Conservation (phyloP, 2,888 invertebrate species). For the Ischnus inquisitorius region DNA sequence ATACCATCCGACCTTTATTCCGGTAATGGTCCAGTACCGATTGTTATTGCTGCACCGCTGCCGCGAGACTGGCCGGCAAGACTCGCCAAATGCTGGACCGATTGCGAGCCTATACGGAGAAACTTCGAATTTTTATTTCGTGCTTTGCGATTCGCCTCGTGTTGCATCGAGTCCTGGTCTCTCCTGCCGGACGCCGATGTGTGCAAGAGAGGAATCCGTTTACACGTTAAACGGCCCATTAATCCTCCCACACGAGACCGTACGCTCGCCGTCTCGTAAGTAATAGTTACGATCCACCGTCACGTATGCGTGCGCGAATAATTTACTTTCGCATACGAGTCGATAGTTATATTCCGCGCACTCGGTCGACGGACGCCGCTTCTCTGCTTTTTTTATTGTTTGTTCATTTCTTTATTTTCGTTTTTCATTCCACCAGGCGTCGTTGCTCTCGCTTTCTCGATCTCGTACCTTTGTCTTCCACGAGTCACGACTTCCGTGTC, state of each 20-base stretch:
- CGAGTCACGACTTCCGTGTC: slow-evolving; percentile 66
- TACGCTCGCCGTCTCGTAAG: slow-evolving; percentile 42
- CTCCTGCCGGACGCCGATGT: slow-evolving; percentile 2
- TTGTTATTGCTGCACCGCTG: no score
- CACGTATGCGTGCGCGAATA: slow-evolving; percentile 33
- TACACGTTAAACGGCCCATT: slow-evolving; percentile 61
- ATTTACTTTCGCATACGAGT: slow-evolving; percentile 29
- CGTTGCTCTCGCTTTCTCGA: slow-evolving; percentile 52
- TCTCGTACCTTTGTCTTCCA: slow-evolving; percentile 59
- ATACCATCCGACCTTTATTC: no score
- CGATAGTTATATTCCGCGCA: background rate
- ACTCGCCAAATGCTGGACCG: no score
- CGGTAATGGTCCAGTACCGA: no score
- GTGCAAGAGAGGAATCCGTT: slow-evolving; percentile 50
- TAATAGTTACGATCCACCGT: slow-evolving; percentile 61
- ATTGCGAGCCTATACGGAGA: no score
- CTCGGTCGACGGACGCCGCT: slow-evolving; percentile 9
- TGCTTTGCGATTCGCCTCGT: no score
- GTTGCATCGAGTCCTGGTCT: no score
- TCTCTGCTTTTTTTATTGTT: no score
- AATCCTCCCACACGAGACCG: slow-evolving; percentile 53
- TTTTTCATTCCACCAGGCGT: slow-evolving; percentile 16
- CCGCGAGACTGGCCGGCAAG: no score
- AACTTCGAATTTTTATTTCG: no score
- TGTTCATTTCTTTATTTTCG: slow-evolving; percentile 1